Percentiles rank a stretch among this genome's conserved stretches.
Conservation (phyloP, 2,113 vertebrate genomes). For the Chitala chitala region DNA sequence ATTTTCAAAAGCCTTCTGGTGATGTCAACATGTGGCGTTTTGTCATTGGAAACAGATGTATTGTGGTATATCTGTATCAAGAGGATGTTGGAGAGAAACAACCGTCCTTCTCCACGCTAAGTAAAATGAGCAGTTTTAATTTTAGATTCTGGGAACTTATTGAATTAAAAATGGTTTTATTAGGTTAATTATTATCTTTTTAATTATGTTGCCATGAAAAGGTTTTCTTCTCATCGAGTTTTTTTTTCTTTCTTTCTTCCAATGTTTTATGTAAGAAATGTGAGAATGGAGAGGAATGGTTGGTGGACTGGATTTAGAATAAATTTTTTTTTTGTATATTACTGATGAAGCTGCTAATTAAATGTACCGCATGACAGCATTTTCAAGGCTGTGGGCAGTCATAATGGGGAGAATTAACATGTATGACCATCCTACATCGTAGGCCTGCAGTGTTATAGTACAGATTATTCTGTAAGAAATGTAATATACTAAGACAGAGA, state of each 20-base stretch:
- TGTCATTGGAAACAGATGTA: neutral
- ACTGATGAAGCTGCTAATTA: neutral
- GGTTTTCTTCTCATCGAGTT: constrained; percentile 8
- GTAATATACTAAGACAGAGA: too few species aligned
- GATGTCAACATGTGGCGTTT: neutral
- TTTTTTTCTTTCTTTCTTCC: neutral
- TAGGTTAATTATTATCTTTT: neutral
- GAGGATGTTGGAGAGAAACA: neutral
- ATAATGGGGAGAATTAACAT: neutral
- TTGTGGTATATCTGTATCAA: neutral
- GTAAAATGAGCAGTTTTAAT: neutral
- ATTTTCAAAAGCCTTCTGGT: neutral
- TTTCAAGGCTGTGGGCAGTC: neutral
- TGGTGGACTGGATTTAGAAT: constrained; percentile 1
- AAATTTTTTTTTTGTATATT: neutral
- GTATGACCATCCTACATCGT: too few species aligned
- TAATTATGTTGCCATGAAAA: constrained; percentile 14
- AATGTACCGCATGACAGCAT: neutral
- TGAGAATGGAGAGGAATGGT: constrained; percentile 2
- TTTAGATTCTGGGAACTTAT: constrained; percentile 13
- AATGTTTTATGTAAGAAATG: constrained; percentile 1
- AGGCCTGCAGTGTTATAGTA: neutral
- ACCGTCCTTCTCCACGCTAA: neutral
- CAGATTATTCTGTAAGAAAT: too few species aligned
- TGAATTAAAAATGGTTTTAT: constrained; percentile 3